Conservation (phyloP, 2,888 invertebrate species). For the Caenorhabditis uteleia region DNA sequence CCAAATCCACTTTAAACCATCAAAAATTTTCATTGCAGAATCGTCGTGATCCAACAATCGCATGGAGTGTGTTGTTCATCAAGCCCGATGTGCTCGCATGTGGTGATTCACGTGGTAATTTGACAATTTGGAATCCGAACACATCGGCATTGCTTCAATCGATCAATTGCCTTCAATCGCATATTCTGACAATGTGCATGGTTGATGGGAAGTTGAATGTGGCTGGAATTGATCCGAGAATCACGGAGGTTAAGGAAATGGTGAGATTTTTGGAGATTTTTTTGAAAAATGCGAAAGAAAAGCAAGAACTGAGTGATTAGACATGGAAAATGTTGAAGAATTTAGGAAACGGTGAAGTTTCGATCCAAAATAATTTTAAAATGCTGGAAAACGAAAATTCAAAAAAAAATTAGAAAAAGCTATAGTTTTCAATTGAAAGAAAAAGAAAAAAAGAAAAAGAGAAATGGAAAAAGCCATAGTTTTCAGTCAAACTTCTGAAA, state of each 20-base stretch:
- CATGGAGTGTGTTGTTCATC: slow-evolving; percentile 59
- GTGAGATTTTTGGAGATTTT: slow-evolving; percentile 3
- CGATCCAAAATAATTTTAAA: too few species aligned
- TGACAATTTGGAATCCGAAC: slow-evolving; percentile 55
- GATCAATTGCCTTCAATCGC: slow-evolving; percentile 52
- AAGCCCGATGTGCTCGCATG: slow-evolving; percentile 34
- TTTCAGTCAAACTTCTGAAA: too few species aligned
- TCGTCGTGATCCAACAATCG: slow-evolving; percentile 52
- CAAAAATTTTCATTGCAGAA: slow-evolving; percentile 27
- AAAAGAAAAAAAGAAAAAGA: too few species aligned
- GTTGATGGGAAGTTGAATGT: slow-evolving; percentile 42
- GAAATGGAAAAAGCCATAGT: too few species aligned
- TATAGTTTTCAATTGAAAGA: too few species aligned
- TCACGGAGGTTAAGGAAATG: slow-evolving; percentile 48
- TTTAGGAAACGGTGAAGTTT: too few species aligned
- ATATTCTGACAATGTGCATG: slow-evolving; percentile 50
- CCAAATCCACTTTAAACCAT: too few species aligned
- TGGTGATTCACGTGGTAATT: slow-evolving; percentile 62
- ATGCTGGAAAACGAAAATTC: slow-evolving; percentile 4
- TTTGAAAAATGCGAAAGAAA: background rate
- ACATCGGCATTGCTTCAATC: slow-evolving; percentile 51
- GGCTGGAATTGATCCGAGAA: slow-evolving; percentile 62
- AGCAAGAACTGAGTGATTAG: too few species aligned
- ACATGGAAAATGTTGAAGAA: too few species aligned
- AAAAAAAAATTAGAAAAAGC: background rate